Conservation (phyloP, 2,797 vertebrate species). For the Cyclura pinguis region DNA sequence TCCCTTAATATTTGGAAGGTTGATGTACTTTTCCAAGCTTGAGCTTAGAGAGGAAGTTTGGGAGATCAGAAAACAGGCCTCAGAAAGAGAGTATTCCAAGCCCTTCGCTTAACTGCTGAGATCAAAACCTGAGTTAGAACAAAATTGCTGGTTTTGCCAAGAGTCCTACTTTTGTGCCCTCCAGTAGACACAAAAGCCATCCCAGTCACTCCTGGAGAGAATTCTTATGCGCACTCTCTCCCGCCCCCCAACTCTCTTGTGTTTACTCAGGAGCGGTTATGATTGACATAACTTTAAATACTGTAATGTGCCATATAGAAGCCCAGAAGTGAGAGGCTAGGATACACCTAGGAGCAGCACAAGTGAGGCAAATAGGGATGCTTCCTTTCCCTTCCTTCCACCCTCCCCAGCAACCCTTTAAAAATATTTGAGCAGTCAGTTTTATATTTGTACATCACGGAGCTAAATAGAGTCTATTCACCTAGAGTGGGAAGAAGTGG, state of each 20-base stretch:
- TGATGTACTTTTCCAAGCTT: background rate
- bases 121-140: background rate
- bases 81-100: background rate
- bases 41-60: background rate
- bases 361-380: background rate
- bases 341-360: background rate
- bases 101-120: too few species aligned
- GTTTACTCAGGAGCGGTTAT: background rate
- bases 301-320: too few species aligned
- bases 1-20: background rate
- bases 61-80: background rate
- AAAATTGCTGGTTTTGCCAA: background rate
- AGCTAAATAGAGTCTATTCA: too few species aligned
- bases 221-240: too few species aligned
- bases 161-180: background rate
- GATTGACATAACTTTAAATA: too few species aligned
- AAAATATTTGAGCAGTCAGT: too few species aligned
- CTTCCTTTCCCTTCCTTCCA: background rate
- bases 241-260: too few species aligned
- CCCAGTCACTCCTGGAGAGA: too few species aligned
- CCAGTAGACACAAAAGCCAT: background rate
- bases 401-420: background rate
- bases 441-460: too few species aligned
- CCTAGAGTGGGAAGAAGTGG: background rate
- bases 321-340: too few species aligned